Evolutionary conservation across 1,140 invertebrate genomes (phyloP).

Genomic region (Caenorhabditis inopinata): DNA sequence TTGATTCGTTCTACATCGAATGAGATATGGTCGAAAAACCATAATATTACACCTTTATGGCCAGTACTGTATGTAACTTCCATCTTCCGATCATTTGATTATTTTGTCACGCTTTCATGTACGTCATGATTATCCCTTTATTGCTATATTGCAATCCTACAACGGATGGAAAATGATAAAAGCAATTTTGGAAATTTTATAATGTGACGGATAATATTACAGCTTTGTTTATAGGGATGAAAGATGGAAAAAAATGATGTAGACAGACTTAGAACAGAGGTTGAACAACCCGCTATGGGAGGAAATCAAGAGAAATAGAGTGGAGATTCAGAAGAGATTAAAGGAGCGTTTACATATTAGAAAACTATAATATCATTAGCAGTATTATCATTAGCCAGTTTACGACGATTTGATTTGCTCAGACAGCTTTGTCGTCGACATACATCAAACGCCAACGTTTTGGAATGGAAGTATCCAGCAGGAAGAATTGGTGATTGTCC

Average conservation of each 20-base stretch:
- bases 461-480: background rate
- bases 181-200: no score
- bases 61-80: no score
- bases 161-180: no score
- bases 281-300: background rate
- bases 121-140: background rate
- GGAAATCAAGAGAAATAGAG: background rate
- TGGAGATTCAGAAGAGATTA: background rate
- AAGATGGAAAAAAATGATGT: no score
- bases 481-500: constrained; percentile 15
- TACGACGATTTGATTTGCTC: no score
- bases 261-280: background rate
- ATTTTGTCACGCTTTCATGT: background rate
- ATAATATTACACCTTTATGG: no score
- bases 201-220: no score
- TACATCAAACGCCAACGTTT: background rate
- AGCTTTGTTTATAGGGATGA: no score
- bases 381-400: no score
- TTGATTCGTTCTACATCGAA: no score
- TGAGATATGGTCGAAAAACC: no score
- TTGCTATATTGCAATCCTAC: background rate
- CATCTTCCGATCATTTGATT: background rate
- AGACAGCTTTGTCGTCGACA: background rate
- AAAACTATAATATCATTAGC: no score
- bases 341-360: background rate